These are phyloP conservation scores for Heteronetta atricapilla DNA, from an alignment of 2,113 vertebrate species.

Conservation along the genomic window DNA sequence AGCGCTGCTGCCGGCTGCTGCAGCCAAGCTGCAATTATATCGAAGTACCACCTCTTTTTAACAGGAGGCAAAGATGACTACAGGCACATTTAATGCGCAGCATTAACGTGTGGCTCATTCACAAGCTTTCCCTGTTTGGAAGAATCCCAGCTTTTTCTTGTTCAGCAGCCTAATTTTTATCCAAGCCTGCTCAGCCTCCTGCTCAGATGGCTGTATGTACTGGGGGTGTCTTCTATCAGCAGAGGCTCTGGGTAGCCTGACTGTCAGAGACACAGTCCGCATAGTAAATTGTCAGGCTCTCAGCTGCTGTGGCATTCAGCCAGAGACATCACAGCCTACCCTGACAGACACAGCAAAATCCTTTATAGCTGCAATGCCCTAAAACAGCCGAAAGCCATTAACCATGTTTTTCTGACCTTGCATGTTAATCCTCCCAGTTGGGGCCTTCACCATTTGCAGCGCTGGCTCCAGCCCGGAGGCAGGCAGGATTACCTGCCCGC, in stretches of 20 bases:
- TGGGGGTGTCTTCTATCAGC: neutral
- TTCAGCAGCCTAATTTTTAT: neutral
- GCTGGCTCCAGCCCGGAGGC: neutral
- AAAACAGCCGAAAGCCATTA: conserved; percentile 5
- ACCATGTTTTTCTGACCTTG: neutral
- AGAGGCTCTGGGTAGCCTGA: neutral
- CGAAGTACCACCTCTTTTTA: neutral
- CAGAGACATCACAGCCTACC: neutral
- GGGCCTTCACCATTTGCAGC: neutral
- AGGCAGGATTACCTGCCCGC: neutral
- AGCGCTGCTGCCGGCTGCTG: neutral
- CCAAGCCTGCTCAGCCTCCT: neutral
- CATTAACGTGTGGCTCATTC: neutral
- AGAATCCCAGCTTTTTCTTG: conserved; percentile 36
- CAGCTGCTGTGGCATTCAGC: neutral
- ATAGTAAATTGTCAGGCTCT: neutral
- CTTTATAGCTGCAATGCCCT: neutral
- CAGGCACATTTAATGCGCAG: conserved; percentile 6
- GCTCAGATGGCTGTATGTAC: neutral
- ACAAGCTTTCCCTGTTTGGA: conserved; percentile 11
- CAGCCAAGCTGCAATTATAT: conserved; percentile 59
- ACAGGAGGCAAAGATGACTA: neutral
- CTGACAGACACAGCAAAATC: conserved; percentile 1
- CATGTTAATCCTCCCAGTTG: neutral
- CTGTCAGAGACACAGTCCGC: neutral